phyloP scores from a whole-genome alignment of 2,797 vertebrate genomes.

The Botia almorhae region DNA sequence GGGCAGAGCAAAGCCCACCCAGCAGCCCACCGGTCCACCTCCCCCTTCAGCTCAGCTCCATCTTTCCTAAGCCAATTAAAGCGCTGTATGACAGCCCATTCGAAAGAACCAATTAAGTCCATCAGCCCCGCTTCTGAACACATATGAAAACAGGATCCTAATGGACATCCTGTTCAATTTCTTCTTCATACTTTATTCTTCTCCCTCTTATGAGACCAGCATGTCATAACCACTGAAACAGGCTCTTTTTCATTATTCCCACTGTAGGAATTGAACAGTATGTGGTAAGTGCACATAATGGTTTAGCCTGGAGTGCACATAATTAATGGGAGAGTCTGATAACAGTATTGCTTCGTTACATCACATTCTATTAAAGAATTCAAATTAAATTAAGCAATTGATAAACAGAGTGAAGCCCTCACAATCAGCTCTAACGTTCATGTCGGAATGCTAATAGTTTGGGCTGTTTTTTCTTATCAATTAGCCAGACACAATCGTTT shows the following conservation, averaged over 20 bases:
- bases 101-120: constrained; percentile 78
- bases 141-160: constrained; percentile 60
- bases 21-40: constrained; percentile 31
- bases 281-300: constrained; percentile 67
- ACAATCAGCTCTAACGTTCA: constrained; percentile 61
- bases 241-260: constrained; percentile 64
- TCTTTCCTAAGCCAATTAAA: constrained; percentile 75
- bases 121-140: constrained; percentile 60
- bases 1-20: constrained; percentile 49
- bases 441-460: constrained; percentile 40
- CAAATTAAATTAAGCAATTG: constrained; percentile 61
- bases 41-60: constrained; percentile 57
- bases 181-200: constrained; percentile 57
- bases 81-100: constrained; percentile 73
- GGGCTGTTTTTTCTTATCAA: constrained; percentile 76
- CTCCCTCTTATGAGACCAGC: constrained; percentile 57
- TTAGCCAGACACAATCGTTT: constrained; percentile 70
- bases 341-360: constrained; percentile 68
- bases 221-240: constrained; percentile 70
- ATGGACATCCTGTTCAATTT: constrained; percentile 65
- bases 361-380: constrained; percentile 64
- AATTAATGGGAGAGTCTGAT: constrained; percentile 73
- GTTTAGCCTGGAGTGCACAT: constrained; percentile 69
- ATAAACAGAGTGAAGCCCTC: constrained; percentile 54
- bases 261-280: constrained; percentile 57